phyloP scores from a whole-genome alignment of 2,113 vertebrate species.

The Equus quagga region DNA sequence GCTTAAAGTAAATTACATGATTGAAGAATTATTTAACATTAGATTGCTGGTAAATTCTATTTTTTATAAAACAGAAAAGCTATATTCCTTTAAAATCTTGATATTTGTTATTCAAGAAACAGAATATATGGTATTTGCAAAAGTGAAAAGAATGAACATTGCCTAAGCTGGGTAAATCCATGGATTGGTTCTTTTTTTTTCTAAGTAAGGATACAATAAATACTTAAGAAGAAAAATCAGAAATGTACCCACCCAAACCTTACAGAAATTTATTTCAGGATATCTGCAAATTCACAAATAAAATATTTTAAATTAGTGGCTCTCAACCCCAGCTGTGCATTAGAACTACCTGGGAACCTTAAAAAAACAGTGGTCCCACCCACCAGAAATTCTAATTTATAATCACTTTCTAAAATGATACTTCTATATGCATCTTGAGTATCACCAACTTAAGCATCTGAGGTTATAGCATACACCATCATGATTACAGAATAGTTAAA shows the following conservation, averaged over 20 bases:
- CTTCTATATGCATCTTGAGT: background rate
- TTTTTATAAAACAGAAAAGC: constrained; percentile 48
- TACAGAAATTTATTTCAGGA: constrained; percentile 40
- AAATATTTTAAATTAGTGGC: constrained; percentile 24
- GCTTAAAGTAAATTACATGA: constrained; percentile 45
- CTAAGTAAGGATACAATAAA: background rate
- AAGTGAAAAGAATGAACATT: constrained; percentile 11
- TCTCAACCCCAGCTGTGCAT: background rate
- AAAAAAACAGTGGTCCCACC: background rate
- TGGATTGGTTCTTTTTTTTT: background rate
- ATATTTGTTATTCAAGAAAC: constrained; percentile 41
- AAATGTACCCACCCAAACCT: constrained; percentile 10
- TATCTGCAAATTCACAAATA: constrained; percentile 39
- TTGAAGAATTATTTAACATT: constrained; percentile 50
- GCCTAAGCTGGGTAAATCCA: background rate
- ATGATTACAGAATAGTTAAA: background rate
- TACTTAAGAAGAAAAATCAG: background rate
- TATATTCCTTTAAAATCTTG: constrained; percentile 57
- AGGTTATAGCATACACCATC: background rate
- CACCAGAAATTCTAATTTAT: constrained; percentile 48
- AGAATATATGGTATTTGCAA: background rate
- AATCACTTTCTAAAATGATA: constrained; percentile 28
- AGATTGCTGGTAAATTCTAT: background rate
- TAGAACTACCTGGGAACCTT: constrained; percentile 10
- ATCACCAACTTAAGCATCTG: background rate